Percentiles rank a stretch among this genome's conserved stretches.
phyloP scores from a whole-genome alignment of 1,140 invertebrate genomes.

The Globodera rostochiensis region DNA sequence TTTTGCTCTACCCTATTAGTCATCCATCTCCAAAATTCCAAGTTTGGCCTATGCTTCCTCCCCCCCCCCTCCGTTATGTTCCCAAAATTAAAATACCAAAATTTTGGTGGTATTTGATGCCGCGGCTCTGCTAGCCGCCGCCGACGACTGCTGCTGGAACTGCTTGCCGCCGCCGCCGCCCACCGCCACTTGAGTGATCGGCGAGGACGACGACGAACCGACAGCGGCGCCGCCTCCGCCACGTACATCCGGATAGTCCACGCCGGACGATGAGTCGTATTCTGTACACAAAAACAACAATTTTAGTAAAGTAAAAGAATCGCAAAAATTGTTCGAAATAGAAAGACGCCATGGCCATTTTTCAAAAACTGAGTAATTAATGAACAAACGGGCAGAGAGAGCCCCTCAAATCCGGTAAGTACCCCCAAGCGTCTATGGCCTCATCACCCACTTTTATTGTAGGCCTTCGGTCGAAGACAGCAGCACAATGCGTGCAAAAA shows the following conservation, averaged over 20 bases:
- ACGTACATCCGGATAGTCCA: neutral
- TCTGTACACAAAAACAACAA: conserved; percentile 11
- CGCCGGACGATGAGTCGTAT: conserved; percentile 18
- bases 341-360: conserved; percentile 8
- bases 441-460: conserved; percentile 46
- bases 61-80: no score
- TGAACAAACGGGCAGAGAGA: conserved; percentile 8
- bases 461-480: conserved; percentile 38
- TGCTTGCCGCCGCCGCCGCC: neutral
- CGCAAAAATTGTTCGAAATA: conserved; percentile 19
- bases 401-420: no score
- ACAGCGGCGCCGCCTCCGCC: neutral
- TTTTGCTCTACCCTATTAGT: no score
- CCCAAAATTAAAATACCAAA: neutral
- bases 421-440: neutral
- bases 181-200: conserved; percentile 32
- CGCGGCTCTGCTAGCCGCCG: neutral
- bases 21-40: no score
- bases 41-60: no score
- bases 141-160: conserved; percentile 7
- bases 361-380: conserved; percentile 6
- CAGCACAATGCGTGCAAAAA: conserved; percentile 42
- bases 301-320: neutral
- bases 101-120: neutral
- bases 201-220: conserved; percentile 8